These are phyloP conservation scores for Terebella lapidaria DNA, from an alignment of 2,888 invertebrate genomes.

Conservation along the genomic window DNA sequence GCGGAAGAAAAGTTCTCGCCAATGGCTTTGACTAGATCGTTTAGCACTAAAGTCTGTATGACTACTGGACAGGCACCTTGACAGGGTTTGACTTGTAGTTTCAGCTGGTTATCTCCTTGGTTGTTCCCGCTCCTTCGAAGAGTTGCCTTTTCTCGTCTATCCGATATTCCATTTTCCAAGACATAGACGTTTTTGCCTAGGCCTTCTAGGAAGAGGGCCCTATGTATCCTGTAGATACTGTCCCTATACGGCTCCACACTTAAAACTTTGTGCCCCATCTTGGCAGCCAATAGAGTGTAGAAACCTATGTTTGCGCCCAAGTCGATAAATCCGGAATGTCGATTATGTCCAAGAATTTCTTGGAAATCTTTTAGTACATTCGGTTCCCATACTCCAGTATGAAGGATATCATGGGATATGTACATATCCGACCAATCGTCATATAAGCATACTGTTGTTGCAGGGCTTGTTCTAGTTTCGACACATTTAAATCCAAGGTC, in stretches of 20 bases:
- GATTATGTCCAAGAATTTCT: constrained; percentile 17
- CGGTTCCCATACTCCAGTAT: constrained; percentile 23
- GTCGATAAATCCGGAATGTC: constrained; percentile 21
- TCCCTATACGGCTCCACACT: constrained; percentile 23
- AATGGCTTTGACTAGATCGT: constrained; percentile 22
- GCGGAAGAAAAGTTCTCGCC: neutral
- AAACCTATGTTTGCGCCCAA: constrained; percentile 30
- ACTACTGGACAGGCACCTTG: constrained; percentile 22
- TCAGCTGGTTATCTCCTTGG: constrained; percentile 26
- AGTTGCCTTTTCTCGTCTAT: constrained; percentile 14
- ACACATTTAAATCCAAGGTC: constrained; percentile 17
- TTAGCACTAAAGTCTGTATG: constrained; percentile 22
- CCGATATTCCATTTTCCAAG: constrained; percentile 20
- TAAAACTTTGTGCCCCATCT: constrained; percentile 22
- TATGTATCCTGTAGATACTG: constrained; percentile 18
- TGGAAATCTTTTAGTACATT: constrained; percentile 19
- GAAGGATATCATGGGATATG: constrained; percentile 25
- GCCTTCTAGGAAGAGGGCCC: constrained; percentile 10
- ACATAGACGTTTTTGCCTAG: constrained; percentile 7
- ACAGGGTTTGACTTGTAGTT: constrained; percentile 14
- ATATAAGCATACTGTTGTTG: constrained; percentile 24
- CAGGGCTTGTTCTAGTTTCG: constrained; percentile 19
- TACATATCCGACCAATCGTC: constrained; percentile 19
- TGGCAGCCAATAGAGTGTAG: constrained; percentile 24
- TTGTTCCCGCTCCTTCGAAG: constrained; percentile 22